phyloP scores from a whole-genome alignment of 1,140 invertebrate genomes.

The Arctopsyche grandis region DNA sequence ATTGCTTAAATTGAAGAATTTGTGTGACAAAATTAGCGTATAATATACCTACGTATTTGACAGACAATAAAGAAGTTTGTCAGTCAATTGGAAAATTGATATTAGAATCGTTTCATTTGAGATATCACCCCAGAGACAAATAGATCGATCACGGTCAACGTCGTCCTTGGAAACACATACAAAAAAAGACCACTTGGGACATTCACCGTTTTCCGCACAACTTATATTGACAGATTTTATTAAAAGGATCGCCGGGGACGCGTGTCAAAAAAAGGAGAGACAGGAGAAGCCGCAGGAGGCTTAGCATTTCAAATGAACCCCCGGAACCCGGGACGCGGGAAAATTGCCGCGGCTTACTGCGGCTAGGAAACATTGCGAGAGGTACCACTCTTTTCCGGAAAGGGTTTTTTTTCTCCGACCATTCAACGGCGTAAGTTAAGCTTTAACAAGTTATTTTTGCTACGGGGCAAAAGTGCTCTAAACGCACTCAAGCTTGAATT shows the following conservation, averaged over 20 bases:
- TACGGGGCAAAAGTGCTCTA: conserved; percentile 6
- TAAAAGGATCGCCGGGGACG: conserved; percentile 46
- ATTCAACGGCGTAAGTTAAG: conserved; percentile 18
- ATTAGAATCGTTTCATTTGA: too few species aligned
- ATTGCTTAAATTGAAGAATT: too few species aligned
- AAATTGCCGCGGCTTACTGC: conserved; percentile 29
- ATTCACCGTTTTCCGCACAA: neutral
- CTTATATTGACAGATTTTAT: conserved; percentile 53
- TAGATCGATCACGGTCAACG: conserved; percentile 20
- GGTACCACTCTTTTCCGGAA: neutral
- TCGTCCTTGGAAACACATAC: neutral
- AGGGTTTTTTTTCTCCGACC: neutral
- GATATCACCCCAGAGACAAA: neutral
- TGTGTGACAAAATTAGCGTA: too few species aligned
- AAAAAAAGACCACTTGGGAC: neutral
- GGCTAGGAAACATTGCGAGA: conserved; percentile 4
- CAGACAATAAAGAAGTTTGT: too few species aligned
- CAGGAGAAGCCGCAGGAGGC: conserved; percentile 34
- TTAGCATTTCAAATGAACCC: conserved; percentile 47
- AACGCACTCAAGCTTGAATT: conserved; percentile 21
- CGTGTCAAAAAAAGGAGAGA: conserved; percentile 40
- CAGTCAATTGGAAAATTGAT: too few species aligned
- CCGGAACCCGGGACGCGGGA: conserved; percentile 1
- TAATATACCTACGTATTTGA: too few species aligned
- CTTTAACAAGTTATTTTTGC: conserved; percentile 18